Conservation (phyloP, 2,888 invertebrate species). For the Podotricha telesiphe region DNA sequence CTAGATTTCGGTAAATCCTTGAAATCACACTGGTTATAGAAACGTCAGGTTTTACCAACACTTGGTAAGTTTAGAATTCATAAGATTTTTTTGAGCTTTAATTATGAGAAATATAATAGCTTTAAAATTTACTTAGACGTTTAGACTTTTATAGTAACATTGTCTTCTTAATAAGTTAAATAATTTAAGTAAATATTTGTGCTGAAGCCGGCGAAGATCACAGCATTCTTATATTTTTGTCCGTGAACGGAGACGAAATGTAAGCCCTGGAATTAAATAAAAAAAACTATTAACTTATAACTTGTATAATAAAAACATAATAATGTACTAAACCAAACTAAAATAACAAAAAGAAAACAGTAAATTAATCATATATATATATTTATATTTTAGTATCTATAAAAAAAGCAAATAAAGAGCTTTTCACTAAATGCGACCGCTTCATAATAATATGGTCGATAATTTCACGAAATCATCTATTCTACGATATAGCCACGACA, state of each 20-base stretch:
- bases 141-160: conserved; percentile 42
- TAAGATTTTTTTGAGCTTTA: neutral
- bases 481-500: too few species aligned
- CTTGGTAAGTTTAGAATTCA: neutral
- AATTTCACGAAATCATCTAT: too few species aligned
- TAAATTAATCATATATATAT: too few species aligned
- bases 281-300: conserved; percentile 34
- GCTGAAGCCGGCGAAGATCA: conserved; percentile 68
- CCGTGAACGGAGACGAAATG: conserved; percentile 86
- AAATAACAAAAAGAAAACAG: too few species aligned
- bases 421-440: too few species aligned
- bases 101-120: too few species aligned
- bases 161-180: conserved; percentile 52
- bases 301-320: neutral
- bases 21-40: neutral
- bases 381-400: too few species aligned
- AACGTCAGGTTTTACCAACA: neutral
- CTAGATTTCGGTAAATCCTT: neutral
- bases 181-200: conserved; percentile 64
- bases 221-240: conserved; percentile 86
- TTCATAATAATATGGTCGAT: too few species aligned
- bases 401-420: too few species aligned
- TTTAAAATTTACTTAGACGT: too few species aligned
- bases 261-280: conserved; percentile 81
- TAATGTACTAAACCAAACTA: neutral